phyloP scores from a whole-genome alignment of 2,113 vertebrate species.

The Lophotis ruficrista region DNA sequence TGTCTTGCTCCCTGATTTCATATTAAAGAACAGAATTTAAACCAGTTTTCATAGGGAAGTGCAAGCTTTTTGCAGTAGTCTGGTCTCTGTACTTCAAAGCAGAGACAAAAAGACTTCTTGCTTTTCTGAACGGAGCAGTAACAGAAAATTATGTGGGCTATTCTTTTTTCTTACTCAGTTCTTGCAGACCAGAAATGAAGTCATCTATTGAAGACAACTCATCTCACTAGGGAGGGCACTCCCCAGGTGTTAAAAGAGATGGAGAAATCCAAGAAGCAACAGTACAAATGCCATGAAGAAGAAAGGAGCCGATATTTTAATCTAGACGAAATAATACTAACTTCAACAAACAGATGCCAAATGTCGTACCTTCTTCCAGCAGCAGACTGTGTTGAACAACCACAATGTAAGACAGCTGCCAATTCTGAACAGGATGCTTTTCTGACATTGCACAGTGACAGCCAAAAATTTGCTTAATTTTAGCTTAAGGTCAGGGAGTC shows the following conservation, averaged over 20 bases:
- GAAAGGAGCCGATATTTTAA: background rate
- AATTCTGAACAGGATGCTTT: background rate
- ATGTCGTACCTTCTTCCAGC: background rate
- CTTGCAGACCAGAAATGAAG: background rate
- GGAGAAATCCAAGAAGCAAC: background rate
- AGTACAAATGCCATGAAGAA: background rate
- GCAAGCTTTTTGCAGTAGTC: background rate
- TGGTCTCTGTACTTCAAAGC: background rate
- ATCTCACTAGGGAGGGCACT: background rate
- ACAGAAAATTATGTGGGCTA: background rate
- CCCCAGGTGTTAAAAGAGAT: background rate
- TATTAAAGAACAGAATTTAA: background rate
- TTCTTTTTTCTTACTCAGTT: background rate
- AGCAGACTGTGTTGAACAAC: background rate
- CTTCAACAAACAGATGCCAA: background rate
- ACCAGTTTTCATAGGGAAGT: background rate
- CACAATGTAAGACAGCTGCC: background rate
- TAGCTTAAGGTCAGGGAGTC: constrained; percentile 32
- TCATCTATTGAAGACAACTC: background rate
- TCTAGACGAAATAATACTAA: background rate
- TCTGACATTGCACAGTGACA: background rate
- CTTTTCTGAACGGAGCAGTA: background rate
- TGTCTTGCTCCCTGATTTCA: background rate
- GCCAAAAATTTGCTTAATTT: constrained; percentile 17
- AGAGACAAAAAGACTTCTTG: background rate